These are phyloP conservation scores for Bubalus kerabau DNA, from an alignment of 2,113 vertebrate genomes.

Conservation along the genomic window DNA sequence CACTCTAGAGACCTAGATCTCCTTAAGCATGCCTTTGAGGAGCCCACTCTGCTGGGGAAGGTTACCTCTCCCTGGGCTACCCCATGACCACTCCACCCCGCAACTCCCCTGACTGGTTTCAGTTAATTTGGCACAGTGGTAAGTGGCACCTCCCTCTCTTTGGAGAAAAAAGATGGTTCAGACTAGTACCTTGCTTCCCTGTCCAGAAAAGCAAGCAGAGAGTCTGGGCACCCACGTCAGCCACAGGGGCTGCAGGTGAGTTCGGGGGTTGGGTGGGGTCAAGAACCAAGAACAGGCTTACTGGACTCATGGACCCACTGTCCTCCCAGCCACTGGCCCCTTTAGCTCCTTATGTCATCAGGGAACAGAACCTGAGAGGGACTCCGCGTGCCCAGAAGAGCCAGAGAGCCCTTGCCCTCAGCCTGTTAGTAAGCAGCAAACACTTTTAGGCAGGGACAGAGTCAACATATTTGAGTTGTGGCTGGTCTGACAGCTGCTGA, in stretches of 20 bases:
- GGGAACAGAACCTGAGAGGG: not conserved
- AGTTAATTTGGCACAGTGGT: not conserved
- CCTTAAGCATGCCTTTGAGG: accelerated
- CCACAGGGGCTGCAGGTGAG: accelerated
- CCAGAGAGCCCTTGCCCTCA: not conserved
- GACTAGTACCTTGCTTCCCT: not conserved
- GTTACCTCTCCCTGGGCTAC: not conserved
- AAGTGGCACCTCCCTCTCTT: not conserved
- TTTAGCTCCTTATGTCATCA: too few species aligned
- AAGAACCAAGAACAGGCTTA: not conserved
- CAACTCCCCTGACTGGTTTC: not conserved
- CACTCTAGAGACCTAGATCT: accelerated
- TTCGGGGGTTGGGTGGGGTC: accelerated
- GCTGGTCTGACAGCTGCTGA: constrained; percentile 43
- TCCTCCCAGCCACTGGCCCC: not conserved
- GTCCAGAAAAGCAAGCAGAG: not conserved
- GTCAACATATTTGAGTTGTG: not conserved
- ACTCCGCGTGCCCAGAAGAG: accelerated
- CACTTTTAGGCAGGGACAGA: not conserved
- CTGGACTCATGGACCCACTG: not conserved
- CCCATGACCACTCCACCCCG: accelerated
- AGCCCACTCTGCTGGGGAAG: not conserved
- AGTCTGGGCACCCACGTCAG: not conserved
- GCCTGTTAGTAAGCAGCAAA: not conserved
- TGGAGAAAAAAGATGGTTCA: not conserved